Evolutionary conservation across 2,113 vertebrate species (phyloP), one percentile per base, ranked within the genome.

Genomic region (Craseonycteris thonglongyai): DNA sequence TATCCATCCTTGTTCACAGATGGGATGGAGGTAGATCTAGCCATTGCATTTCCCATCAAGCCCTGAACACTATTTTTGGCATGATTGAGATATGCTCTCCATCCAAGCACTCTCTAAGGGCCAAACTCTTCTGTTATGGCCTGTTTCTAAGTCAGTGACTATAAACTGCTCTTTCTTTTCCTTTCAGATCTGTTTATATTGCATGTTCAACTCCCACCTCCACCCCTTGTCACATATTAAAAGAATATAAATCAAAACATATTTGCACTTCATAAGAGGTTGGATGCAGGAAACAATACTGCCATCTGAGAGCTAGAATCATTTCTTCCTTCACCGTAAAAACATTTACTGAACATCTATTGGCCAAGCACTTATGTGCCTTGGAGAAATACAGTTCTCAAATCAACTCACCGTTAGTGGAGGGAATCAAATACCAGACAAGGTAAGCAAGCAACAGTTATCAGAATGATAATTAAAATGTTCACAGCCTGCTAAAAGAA

Each of bases 181-280:
- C 42, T 78, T 81, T 76, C 33, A 35, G n/a, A 24, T 69, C 69
- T 86, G 14, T 80, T 82, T 89, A 66, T 42, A 24, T 9, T 51
- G 35, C 24, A 90, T 51, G 58, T 33, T 69, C 24, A 76, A 76
- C 5, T 63, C n/a, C 30, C 45, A 2, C n/a, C n/a, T n/a, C n/a
- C n/a, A n/a, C n/a, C n/a, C n/a, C n/a, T n/a, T 38, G 49, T 66
- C 78, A 86, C 35, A 45, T 35, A 66, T 42, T 72, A 58, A 58
- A 87, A 51, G 49, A 71, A 75, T 42, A 65, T 15, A 71, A 79
- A 89, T 65, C 6, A 65, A 91, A 87, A 12, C 33, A 49, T 61
- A 54, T 86, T 85, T 91, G 18, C 26, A 56, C 75, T 75, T 66
- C 47, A 0, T 35, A 71, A 93, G 54, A 91, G 26, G 15, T 65